phyloP scores from a whole-genome alignment of 2,113 vertebrate species.

The Eolophus roseicapilla region DNA sequence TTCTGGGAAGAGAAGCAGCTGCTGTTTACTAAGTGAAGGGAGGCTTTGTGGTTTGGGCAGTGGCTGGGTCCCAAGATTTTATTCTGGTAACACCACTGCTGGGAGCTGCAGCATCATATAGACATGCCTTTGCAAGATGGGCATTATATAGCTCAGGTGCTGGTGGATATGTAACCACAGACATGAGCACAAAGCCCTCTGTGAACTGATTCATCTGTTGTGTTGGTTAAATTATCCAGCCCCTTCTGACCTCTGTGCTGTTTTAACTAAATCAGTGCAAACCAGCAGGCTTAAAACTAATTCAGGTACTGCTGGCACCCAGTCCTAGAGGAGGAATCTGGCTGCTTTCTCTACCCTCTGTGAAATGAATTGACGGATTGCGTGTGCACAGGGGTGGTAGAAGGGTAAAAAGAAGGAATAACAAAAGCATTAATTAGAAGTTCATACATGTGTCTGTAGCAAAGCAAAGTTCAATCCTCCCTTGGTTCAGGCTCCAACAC shows the following conservation, averaged over 20 bases:
- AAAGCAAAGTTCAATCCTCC: background rate
- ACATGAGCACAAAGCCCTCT: background rate
- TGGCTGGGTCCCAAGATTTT: constrained; percentile 23
- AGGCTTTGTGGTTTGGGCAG: constrained; percentile 34
- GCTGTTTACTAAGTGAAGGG: constrained; percentile 23
- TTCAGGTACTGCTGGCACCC: background rate
- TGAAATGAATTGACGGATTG: background rate
- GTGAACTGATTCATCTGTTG: background rate
- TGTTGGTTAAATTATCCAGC: background rate
- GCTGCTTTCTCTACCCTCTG: background rate
- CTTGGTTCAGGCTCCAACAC: background rate
- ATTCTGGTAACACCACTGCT: constrained; percentile 1
- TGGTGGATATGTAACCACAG: background rate
- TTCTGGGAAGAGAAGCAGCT: constrained; percentile 58
- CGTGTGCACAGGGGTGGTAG: background rate
- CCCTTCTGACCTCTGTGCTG: background rate
- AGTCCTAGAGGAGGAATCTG: background rate
- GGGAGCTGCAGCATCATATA: background rate
- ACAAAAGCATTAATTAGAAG: background rate
- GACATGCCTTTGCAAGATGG: background rate
- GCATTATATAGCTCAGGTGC: background rate
- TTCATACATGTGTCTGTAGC: background rate
- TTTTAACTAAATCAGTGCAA: background rate
- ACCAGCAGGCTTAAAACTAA: background rate
- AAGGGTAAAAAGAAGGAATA: background rate